phyloP scores from a whole-genome alignment of 2,888 invertebrate genomes.

The Melanargia galathea region DNA sequence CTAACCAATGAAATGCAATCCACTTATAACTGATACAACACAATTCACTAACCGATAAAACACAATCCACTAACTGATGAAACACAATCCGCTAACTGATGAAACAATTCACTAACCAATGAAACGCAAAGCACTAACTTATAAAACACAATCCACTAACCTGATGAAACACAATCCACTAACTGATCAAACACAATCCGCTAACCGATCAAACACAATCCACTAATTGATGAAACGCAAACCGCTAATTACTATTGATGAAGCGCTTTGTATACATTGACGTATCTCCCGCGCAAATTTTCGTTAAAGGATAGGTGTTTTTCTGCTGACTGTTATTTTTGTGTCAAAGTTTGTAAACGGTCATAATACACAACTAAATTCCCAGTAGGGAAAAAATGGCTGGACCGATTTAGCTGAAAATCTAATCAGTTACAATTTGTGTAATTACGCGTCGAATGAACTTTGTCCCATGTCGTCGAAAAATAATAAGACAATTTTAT shows the following conservation, averaged over 20 bases:
- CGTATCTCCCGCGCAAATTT: slow-evolving; percentile 23
- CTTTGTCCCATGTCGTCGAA: no score
- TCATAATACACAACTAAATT: background rate
- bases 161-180: background rate
- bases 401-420: no score
- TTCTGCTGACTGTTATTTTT: background rate
- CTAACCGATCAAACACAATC: slow-evolving; percentile 77
- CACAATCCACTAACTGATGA: no score
- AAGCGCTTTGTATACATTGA: background rate
- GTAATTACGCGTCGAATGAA: no score
- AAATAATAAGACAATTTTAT: no score
- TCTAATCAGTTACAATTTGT: no score
- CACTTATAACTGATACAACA: background rate
- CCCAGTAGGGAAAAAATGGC: no score
- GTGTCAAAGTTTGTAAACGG: background rate
- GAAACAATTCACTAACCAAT: no score
- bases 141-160: background rate
- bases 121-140: background rate
- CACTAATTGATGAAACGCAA: slow-evolving; percentile 2
- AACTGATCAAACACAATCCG: background rate
- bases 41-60: background rate
- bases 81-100: background rate
- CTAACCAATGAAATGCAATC: background rate
- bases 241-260: background rate
- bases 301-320: background rate